Evolutionary conservation across 2,797 vertebrate species (phyloP).

Genomic region (Hyperoplus immaculatus): DNA sequence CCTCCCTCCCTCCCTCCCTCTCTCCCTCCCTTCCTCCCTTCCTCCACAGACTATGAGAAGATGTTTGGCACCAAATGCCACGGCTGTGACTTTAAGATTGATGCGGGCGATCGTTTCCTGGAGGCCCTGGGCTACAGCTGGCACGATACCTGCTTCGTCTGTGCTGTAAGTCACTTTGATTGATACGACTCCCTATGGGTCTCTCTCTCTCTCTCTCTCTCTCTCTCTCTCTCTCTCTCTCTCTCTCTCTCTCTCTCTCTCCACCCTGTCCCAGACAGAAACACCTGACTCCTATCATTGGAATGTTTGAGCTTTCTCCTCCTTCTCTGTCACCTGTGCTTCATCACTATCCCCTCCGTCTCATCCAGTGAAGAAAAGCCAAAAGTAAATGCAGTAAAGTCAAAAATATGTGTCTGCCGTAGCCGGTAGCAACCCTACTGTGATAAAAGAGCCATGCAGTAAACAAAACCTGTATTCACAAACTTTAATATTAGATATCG

Average conservation of each 20-base stretch:
- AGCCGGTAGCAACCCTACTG: no score
- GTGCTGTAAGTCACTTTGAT: conserved; percentile 92
- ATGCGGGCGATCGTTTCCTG: conserved; percentile 97
- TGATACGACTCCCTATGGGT: conserved; percentile 62
- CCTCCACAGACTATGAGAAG: conserved; percentile 94
- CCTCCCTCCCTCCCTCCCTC: conserved; percentile 1
- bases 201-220: conserved; percentile 44
- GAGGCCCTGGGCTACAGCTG: conserved; percentile 99
- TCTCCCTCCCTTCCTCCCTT: background rate
- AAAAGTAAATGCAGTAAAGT: no score
- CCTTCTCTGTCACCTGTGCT: no score
- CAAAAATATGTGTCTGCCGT: no score
- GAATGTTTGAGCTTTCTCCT: no score
- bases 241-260: background rate
- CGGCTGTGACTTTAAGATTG: conserved; percentile 99
- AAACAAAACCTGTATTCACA: no score
- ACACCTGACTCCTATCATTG: no score
- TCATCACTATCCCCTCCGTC: no score
- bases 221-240: conserved; percentile 18
- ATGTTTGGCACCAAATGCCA: conserved; percentile 99
- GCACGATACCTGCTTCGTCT: conserved; percentile 99
- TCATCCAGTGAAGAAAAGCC: no score
- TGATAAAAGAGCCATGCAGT: no score
- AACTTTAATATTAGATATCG: no score
- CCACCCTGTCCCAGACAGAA: no score